Conservation (phyloP, 2,888 invertebrate species). For the Schizaphis graminum region DNA sequence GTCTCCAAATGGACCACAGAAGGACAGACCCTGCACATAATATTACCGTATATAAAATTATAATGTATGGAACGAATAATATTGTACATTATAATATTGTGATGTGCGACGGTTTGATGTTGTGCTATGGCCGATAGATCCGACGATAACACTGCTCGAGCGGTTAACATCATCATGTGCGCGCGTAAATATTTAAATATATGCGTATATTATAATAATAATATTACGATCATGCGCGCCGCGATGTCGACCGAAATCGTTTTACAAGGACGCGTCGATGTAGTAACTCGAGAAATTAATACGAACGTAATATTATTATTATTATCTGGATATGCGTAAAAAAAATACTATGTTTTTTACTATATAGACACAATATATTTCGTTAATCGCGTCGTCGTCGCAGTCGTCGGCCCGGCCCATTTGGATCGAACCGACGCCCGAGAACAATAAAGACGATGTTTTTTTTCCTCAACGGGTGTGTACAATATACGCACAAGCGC, state of each 20-base stretch:
- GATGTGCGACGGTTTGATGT: not conserved
- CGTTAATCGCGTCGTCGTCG: not conserved
- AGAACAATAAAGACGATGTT: not conserved
- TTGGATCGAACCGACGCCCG: not conserved
- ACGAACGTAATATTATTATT: not conserved
- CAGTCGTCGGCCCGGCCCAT: not conserved
- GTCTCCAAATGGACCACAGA: not conserved
- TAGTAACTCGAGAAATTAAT: not conserved
- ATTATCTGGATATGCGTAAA: too few relatives aligned
- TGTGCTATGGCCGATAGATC: not conserved
- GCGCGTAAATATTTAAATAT: not conserved
- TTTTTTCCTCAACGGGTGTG: not conserved
- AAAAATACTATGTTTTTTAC: not conserved
- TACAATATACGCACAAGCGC: too few relatives aligned
- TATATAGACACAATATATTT: not conserved
- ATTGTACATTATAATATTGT: not conserved
- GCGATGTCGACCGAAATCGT: not conserved
- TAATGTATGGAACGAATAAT: not conserved
- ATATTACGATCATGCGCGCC: not conserved
- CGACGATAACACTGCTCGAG: not conserved
- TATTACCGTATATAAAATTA: not conserved
- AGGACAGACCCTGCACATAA: not conserved
- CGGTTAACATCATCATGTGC: not conserved
- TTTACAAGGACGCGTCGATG: conserved; percentile 15
- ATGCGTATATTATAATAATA: not conserved